phyloP scores from a whole-genome alignment of 2,888 invertebrate genomes.

The Byasa hedistus region DNA sequence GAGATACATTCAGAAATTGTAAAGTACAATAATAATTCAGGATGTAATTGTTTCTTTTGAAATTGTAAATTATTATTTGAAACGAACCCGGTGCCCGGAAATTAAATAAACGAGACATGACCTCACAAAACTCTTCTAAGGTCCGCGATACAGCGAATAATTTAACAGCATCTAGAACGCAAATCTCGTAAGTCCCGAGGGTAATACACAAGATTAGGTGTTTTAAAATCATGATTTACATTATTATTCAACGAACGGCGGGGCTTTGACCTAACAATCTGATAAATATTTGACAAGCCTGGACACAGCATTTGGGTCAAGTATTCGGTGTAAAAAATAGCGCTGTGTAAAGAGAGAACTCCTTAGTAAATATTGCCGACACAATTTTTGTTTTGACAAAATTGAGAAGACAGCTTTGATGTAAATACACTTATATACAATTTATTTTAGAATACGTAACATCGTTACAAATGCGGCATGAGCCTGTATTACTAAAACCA shows the following conservation, averaged over 20 bases:
- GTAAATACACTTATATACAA: too few species aligned
- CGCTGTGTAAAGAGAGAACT: too few species aligned
- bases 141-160: slow-evolving; percentile 38
- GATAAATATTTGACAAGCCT: slow-evolving; percentile 3
- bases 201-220: slow-evolving; percentile 21
- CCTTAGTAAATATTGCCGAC: too few species aligned
- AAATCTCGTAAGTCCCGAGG: slow-evolving; percentile 29
- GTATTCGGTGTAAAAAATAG: too few species aligned
- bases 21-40: too few species aligned
- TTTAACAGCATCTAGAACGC: slow-evolving; percentile 39
- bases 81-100: slow-evolving; percentile 27
- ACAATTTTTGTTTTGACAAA: too few species aligned
- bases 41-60: not conserved
- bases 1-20: too few species aligned
- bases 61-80: slow-evolving; percentile 10
- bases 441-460: too few species aligned
- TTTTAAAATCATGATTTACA: slow-evolving; percentile 25
- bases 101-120: slow-evolving; percentile 34
- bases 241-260: slow-evolving; percentile 7
- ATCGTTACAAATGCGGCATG: too few species aligned
- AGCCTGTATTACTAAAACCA: too few species aligned
- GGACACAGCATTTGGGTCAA: too few species aligned
- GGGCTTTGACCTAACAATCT: not conserved
- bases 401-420: too few species aligned
- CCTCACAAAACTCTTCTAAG: slow-evolving; percentile 24